phyloP scores from a whole-genome alignment of 2,888 invertebrate genomes.

The Ryuthela nishihirai region DNA sequence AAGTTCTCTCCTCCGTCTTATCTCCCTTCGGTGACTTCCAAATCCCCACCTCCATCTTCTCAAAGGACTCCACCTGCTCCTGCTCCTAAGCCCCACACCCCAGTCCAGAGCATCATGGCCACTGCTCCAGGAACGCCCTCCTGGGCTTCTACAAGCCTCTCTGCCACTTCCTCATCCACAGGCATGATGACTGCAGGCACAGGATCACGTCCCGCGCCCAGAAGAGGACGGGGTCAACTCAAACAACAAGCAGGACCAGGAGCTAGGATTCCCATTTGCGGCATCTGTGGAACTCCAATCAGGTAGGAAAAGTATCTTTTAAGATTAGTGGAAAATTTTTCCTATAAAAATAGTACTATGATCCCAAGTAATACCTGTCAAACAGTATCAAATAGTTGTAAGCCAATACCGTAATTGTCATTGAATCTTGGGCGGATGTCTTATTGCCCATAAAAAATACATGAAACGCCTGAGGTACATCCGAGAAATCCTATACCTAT shows the following conservation, averaged over 20 bases:
- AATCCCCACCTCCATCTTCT: conserved; percentile 13
- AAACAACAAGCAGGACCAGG: conserved; percentile 70
- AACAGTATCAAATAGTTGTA: too few species aligned
- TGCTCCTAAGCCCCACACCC: conserved; percentile 37
- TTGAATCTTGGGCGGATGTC: too few species aligned
- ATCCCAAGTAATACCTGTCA: too few species aligned
- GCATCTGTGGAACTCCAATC: conserved; percentile 84
- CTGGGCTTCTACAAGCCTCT: conserved; percentile 1
- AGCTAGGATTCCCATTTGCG: conserved; percentile 80
- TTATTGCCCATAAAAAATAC: too few species aligned
- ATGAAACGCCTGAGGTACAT: too few species aligned
- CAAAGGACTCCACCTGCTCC: conserved; percentile 38
- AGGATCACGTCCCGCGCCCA: conserved; percentile 60
- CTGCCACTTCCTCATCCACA: conserved; percentile 11
- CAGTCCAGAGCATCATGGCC: conserved; percentile 38
- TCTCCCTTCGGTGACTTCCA: neutral
- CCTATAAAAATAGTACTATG: too few species aligned
- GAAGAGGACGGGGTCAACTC: conserved; percentile 78
- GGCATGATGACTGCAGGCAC: conserved; percentile 22
- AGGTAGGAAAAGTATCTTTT: conserved; percentile 71
- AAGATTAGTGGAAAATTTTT: too few species aligned
- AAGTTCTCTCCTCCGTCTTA: neutral
- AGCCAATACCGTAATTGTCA: too few species aligned
- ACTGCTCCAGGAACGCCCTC: conserved; percentile 23
- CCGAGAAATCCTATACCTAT: too few species aligned